Conservation (phyloP, 2,797 vertebrate species). For the Spinus pinus region DNA sequence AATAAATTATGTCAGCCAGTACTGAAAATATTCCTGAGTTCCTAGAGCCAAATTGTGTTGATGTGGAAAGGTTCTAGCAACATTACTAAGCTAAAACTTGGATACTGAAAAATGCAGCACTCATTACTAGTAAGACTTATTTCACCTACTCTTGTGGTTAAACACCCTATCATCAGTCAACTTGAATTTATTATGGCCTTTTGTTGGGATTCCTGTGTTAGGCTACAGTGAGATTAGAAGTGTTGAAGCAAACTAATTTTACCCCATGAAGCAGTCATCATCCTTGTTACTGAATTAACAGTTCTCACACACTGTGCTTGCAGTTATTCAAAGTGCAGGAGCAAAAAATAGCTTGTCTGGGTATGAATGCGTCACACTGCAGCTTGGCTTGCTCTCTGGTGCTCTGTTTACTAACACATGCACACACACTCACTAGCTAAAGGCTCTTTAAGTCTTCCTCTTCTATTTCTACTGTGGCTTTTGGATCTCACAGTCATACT, state of each 20-base stretch:
- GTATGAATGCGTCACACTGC: background rate
- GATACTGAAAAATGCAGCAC: background rate
- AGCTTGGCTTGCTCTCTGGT: background rate
- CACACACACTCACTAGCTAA: accelerated
- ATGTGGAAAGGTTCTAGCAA: background rate
- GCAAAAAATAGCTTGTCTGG: background rate
- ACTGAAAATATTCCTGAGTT: background rate
- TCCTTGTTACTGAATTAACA: background rate
- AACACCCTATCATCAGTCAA: background rate
- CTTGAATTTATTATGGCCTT: background rate
- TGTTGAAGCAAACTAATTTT: background rate
- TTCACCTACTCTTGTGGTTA: background rate
- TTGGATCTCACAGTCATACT: background rate
- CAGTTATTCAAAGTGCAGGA: background rate
- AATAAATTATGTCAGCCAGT: background rate
- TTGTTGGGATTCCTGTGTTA: background rate
- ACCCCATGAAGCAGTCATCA: background rate
- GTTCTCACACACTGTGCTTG: background rate
- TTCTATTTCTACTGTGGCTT: background rate
- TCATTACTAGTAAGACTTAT: background rate
- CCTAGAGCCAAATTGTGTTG: background rate
- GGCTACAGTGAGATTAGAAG: background rate
- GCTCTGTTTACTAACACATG: background rate
- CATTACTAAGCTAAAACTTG: background rate
- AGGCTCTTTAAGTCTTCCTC: background rate